These are phyloP conservation scores for Cephalopterus ornatus DNA, from an alignment of 2,113 vertebrate genomes.

Conservation along the genomic window DNA sequence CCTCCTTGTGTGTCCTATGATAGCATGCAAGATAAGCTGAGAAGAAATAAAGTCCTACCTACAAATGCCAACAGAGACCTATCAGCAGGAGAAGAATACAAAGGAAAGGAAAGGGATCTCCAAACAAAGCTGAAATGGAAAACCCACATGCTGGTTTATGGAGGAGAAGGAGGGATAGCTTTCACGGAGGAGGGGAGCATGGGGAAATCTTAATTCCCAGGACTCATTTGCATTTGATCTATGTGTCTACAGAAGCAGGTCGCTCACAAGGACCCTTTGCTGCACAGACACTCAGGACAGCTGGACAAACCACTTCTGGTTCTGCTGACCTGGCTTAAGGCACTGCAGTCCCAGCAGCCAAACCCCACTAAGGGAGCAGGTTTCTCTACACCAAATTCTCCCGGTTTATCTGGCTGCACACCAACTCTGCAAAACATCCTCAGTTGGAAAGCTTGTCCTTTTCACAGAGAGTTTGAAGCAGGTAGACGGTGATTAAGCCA, in stretches of 20 bases:
- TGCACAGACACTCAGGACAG: neutral
- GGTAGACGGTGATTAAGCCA: neutral
- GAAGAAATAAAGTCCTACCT: neutral
- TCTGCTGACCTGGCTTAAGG: neutral
- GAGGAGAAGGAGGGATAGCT: neutral
- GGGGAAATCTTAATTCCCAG: neutral
- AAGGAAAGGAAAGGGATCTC: neutral
- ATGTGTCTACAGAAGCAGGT: neutral
- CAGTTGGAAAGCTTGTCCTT: neutral
- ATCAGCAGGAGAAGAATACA: neutral
- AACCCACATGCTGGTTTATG: neutral
- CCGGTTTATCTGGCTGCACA: neutral
- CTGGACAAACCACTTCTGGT: neutral
- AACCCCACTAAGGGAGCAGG: rapidly evolving
- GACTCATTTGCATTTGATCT: neutral
- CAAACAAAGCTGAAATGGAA: neutral
- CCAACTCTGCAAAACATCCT: neutral
- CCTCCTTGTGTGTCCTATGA: neutral
- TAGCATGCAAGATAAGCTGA: neutral
- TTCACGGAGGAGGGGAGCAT: neutral
- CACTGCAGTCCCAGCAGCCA: neutral
- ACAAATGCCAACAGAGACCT: neutral
- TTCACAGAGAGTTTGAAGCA: neutral
- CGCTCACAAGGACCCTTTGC: neutral
- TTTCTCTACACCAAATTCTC: neutral